A percentile compares a stretch with the other conserved stretches of the same genome.
Conservation (phyloP, 2,888 invertebrate species). For the Unio pictorum region DNA sequence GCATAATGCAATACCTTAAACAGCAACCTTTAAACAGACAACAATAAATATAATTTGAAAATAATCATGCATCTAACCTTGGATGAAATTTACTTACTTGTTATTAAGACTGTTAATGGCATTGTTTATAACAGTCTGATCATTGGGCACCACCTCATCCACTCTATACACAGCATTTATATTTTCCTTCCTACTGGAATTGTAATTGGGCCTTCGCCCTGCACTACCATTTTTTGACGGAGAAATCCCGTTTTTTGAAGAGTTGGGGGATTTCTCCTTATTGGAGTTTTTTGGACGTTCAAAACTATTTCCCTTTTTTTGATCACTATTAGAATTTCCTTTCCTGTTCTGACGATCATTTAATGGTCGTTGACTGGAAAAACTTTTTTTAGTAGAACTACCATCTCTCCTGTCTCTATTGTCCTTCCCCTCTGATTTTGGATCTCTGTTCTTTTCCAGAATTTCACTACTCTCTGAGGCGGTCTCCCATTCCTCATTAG, state of each 20-base stretch:
- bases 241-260: conserved; percentile 63
- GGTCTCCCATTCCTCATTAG: conserved; percentile 81
- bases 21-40: background rate
- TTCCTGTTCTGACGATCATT: conserved; percentile 66
- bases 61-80: background rate
- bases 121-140: conserved; percentile 76
- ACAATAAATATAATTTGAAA: background rate
- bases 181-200: conserved; percentile 60
- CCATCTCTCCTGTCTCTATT: conserved; percentile 47
- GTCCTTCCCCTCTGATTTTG: conserved; percentile 62
- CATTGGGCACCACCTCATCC: conserved; percentile 75
- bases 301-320: conserved; percentile 28
- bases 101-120: conserved; percentile 67
- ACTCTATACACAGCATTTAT: conserved; percentile 72
- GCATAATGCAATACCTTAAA: too few species aligned
- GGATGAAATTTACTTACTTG: conserved; percentile 46
- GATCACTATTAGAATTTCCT: conserved; percentile 27
- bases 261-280: conserved; percentile 62
- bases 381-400: conserved; percentile 65
- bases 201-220: conserved; percentile 43
- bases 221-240: conserved; percentile 57
- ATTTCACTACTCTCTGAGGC: conserved; percentile 84
- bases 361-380: conserved; percentile 70
- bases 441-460: conserved; percentile 55
- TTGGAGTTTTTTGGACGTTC: conserved; percentile 49